Percentiles rank a stretch among this genome's conserved stretches.
These are phyloP conservation scores for Hirtodrosophila cameraria DNA, from an alignment of 2,888 invertebrate genomes.

Conservation along the genomic window DNA sequence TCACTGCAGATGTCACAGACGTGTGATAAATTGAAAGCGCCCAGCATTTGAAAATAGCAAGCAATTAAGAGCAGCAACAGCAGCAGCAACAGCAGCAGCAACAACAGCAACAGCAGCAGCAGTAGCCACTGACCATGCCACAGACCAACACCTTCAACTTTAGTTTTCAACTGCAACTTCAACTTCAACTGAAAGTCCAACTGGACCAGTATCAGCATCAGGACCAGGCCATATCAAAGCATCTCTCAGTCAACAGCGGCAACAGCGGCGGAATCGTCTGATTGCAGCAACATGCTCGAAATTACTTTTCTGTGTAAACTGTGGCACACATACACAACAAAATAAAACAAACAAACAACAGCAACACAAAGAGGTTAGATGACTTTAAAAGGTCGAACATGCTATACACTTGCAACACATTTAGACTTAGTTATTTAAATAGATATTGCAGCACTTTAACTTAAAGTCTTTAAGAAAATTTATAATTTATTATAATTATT, in stretches of 20 bases:
- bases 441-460: too few species aligned
- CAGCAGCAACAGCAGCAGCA: constrained; percentile 9
- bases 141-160: constrained; percentile 58
- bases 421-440: neutral
- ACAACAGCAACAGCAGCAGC: too few species aligned
- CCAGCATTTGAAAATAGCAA: constrained; percentile 77
- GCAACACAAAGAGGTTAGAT: constrained; percentile 40
- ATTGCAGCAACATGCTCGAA: constrained; percentile 78
- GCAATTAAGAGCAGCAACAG: constrained; percentile 70
- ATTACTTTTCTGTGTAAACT: constrained; percentile 80
- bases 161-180: constrained; percentile 22
- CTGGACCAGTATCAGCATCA: constrained; percentile 39
- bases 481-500: too few species aligned
- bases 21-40: constrained; percentile 77
- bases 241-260: constrained; percentile 61
- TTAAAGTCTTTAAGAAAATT: too few species aligned
- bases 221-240: constrained; percentile 68
- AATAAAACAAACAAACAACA: constrained; percentile 41
- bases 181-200: constrained; percentile 16
- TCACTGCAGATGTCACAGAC: constrained; percentile 67
- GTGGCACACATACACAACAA: constrained; percentile 49
- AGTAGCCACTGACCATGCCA: constrained; percentile 39
- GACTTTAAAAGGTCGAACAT: constrained; percentile 15
- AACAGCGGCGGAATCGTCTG: constrained; percentile 66
- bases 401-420: constrained; percentile 29